Base-by-base conservation (phyloP, 2,888 invertebrate species). In the Meloe dianella region DNA sequence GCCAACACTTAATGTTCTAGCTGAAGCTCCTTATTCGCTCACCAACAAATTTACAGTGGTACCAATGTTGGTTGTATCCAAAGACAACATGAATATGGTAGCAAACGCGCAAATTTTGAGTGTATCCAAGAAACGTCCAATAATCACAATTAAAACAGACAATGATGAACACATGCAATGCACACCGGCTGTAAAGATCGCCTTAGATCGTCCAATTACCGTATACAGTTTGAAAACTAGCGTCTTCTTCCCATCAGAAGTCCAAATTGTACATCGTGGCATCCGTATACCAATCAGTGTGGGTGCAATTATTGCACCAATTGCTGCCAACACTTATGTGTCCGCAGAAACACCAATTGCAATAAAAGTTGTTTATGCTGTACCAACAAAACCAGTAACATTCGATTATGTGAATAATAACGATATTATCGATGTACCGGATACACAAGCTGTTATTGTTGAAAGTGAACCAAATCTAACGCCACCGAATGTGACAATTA, bases 271-370 rank as follows among this genome's bases (percentile, higher is more conserved):
- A 6, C 82, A 84, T 70, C 81, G 80, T 22, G 82, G 81, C 4
- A 77, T 81, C 57, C 80, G 78, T 64, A 81, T 85, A 70, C 83
- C 84, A 1, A 80, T 85, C 32, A 78, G 74, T 35, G 82, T 85
- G 35, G 85, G 84, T 3, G 84, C 84, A 20, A 82, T 85, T 14
- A 78, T 85, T 9, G 85, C 84, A 8, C 85, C 85, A 8, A 80
- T 85, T 0, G 67, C 75, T 17, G 74, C 76, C 27, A 71, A 78
- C 60, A 75, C 78, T 1, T 81, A 73, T 68, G 78, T 83, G 8
- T 81, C 81, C 0, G 71, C 74, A 5, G 77, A 81, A 56, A 78
- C 80, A 4, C 85, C 85, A 7, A 75, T 84, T 63, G 72, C 80
- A 12, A 73, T 85, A 59, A 75, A 76, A 27, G 81, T 84, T 4